phyloP scores from a whole-genome alignment of 2,113 vertebrate genomes.

The Camarhynchus parvulus region DNA sequence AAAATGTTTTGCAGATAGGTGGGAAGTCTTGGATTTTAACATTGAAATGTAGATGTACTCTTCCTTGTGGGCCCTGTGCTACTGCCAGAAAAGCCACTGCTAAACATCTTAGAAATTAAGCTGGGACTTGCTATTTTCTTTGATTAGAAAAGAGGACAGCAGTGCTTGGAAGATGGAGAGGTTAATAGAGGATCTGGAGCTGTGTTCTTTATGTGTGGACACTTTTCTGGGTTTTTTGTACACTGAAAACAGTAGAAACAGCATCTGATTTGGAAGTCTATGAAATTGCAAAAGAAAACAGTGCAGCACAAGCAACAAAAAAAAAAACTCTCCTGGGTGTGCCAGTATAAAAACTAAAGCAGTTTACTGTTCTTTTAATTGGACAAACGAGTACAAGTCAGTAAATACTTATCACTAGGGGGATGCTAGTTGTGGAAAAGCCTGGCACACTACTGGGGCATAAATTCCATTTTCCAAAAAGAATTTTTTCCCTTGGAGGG shows the following conservation, averaged over 20 bases:
- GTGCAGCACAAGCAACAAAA: background rate
- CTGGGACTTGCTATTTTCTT: background rate
- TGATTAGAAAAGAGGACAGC: background rate
- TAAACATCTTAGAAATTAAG: background rate
- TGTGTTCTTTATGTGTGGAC: background rate
- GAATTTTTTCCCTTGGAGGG: background rate
- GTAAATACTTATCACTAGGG: background rate
- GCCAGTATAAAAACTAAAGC: background rate
- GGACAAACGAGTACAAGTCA: background rate
- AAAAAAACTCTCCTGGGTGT: background rate
- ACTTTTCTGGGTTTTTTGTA: background rate
- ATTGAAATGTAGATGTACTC: background rate
- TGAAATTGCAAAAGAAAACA: background rate
- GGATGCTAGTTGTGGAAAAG: background rate
- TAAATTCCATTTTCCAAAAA: background rate
- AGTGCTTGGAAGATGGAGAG: background rate
- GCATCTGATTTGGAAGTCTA: background rate
- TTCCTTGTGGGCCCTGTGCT: background rate
- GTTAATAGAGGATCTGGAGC: background rate
- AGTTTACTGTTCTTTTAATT: background rate
- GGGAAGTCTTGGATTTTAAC: background rate
- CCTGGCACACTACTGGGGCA: accelerated
- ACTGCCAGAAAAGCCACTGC: background rate
- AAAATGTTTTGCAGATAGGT: background rate
- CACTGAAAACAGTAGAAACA: background rate